phyloP scores from a whole-genome alignment of 2,113 vertebrate species.

The Gymnarchus niloticus region DNA sequence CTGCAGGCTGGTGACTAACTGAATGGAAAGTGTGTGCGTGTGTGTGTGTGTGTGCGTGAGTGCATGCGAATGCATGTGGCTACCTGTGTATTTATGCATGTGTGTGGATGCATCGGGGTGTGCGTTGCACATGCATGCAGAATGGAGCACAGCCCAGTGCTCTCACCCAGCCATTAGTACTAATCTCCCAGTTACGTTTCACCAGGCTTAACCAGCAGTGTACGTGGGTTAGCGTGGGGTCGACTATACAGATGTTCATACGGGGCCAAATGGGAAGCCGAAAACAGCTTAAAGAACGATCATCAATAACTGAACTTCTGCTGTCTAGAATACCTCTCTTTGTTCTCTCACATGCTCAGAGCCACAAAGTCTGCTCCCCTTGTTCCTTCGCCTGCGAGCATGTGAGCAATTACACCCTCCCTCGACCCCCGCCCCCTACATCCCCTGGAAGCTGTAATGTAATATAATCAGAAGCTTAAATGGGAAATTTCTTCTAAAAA shows the following conservation, averaged over 20 bases:
- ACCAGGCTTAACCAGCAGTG: too few species aligned
- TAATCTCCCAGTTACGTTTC: neutral
- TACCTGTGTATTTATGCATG: neutral
- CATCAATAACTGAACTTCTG: constrained; percentile 2
- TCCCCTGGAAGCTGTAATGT: neutral
- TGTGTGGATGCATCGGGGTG: neutral
- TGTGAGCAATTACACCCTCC: neutral
- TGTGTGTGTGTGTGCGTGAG: neutral
- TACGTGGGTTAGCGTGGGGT: neutral
- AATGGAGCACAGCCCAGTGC: neutral
- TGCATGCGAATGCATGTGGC: too few species aligned
- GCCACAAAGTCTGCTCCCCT: neutral
- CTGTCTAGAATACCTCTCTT: constrained; percentile 7
- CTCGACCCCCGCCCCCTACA: neutral
- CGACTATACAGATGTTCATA: neutral
- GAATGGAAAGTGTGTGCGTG: neutral
- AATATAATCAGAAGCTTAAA: neutral
- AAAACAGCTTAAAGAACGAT: neutral
- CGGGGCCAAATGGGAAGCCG: neutral
- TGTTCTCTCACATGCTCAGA: neutral
- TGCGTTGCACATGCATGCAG: neutral
- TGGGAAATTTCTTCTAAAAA: neutral
- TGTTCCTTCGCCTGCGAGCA: neutral
- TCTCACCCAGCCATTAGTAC: neutral
- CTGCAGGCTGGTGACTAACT: neutral